Conservation (phyloP, 2,113 vertebrate species). For the Oncorhynchus kisutch region DNA sequence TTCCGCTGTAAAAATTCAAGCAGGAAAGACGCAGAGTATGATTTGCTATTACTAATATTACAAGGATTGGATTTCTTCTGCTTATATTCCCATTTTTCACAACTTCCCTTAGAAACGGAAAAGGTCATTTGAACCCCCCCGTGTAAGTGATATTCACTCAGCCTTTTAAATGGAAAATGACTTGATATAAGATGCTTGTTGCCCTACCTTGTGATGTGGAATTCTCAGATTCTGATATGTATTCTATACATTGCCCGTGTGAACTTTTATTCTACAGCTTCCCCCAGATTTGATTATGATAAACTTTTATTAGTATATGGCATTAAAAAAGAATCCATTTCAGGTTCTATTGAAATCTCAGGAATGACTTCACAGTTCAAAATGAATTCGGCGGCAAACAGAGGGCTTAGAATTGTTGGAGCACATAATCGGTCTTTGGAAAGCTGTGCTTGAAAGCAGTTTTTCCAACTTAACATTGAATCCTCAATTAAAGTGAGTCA, state of each 20-base stretch:
- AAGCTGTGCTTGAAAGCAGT: slow-evolving; percentile 71
- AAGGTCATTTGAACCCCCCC: not conserved
- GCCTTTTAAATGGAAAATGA: slow-evolving; percentile 49
- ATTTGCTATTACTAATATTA: slow-evolving; percentile 26
- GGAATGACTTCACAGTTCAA: slow-evolving; percentile 56
- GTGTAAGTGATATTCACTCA: slow-evolving; percentile 47
- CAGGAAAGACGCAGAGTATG: not conserved
- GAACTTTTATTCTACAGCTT: slow-evolving; percentile 85
- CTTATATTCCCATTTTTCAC: slow-evolving; percentile 42
- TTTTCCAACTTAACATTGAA: slow-evolving; percentile 66
- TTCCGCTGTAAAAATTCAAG: not conserved
- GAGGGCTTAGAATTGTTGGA: slow-evolving; percentile 70
- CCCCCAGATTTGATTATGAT: slow-evolving; percentile 72
- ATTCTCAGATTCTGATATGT: slow-evolving; percentile 78
- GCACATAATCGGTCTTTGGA: slow-evolving; percentile 72
- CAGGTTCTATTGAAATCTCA: slow-evolving; percentile 67
- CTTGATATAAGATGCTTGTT: slow-evolving; percentile 47
- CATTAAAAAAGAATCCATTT: slow-evolving; percentile 69
- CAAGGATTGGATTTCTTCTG: slow-evolving; percentile 36
- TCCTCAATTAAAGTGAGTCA: slow-evolving; percentile 73
- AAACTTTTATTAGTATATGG: slow-evolving; percentile 66
- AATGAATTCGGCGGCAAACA: slow-evolving; percentile 67
- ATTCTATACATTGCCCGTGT: slow-evolving; percentile 81
- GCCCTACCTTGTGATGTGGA: slow-evolving; percentile 39
- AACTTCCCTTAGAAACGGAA: slow-evolving; percentile 26